phyloP scores from a whole-genome alignment of 2,113 vertebrate genomes.

The Callorhinus ursinus region DNA sequence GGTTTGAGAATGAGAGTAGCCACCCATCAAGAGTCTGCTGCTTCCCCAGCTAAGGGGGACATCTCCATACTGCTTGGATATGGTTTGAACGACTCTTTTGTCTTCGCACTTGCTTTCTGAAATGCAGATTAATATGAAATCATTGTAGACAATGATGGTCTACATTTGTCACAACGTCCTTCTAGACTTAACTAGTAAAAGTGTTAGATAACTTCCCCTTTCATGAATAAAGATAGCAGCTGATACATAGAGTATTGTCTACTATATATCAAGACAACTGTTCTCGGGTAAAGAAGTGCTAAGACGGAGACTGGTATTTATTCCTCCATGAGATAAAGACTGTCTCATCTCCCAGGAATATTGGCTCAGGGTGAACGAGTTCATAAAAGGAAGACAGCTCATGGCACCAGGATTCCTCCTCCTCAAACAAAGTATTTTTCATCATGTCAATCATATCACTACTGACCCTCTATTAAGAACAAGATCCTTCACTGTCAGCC shows the following conservation, averaged over 20 bases:
- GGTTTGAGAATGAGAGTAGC: background rate
- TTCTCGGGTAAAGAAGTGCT: constrained; percentile 6
- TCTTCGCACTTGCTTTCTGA: background rate
- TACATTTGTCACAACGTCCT: background rate
- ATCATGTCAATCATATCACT: constrained; percentile 55
- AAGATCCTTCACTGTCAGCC: background rate
- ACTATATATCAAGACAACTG: constrained; percentile 46
- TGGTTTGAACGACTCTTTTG: background rate
- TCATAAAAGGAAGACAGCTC: constrained; percentile 31
- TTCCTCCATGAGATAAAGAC: constrained; percentile 70
- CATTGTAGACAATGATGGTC: background rate
- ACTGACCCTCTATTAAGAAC: constrained; percentile 11
- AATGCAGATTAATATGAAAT: background rate
- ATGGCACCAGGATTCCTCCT: constrained; percentile 29
- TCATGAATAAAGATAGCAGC: background rate
- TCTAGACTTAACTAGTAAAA: background rate
- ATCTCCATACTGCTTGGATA: background rate
- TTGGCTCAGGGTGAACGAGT: constrained; percentile 71
- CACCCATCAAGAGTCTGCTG: background rate
- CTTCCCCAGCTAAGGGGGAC: background rate
- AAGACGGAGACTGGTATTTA: constrained; percentile 67
- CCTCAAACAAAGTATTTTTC: constrained; percentile 64
- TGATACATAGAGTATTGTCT: background rate
- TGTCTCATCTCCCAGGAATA: constrained; percentile 57
- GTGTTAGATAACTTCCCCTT: background rate